These are phyloP conservation scores for Drosophila birchii DNA, from an alignment of 2,888 invertebrate species.

Conservation along the genomic window DNA sequence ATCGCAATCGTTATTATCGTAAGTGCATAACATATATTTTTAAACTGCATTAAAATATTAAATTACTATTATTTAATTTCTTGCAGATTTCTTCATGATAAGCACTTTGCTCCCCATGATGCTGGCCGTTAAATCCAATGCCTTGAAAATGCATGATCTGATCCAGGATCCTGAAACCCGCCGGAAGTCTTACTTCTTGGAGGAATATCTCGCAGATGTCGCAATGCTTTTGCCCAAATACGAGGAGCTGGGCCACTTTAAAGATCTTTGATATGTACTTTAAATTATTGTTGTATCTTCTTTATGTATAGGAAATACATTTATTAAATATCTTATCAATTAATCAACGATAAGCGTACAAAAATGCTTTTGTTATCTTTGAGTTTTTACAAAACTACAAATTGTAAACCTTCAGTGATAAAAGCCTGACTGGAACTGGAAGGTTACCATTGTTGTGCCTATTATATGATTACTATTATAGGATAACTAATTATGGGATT, in stretches of 20 bases:
- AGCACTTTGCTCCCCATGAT: slow-evolving; percentile 42
- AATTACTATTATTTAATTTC: too few relatives aligned
- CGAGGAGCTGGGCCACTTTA: slow-evolving; percentile 41
- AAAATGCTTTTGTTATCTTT: not conserved
- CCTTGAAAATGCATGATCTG: slow-evolving; percentile 1
- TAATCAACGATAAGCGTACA: not conserved
- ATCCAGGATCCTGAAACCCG: slow-evolving; percentile 31
- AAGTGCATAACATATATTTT: not conserved
- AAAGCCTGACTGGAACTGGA: too few relatives aligned
- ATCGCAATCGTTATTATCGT: slow-evolving; percentile 58
- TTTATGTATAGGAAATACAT: not conserved
- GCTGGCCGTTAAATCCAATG: slow-evolving; percentile 14
- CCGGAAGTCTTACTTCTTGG: slow-evolving; percentile 14
- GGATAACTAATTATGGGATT: too few relatives aligned
- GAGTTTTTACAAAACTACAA: not conserved
- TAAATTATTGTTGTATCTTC: not conserved
- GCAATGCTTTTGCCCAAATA: slow-evolving; percentile 31
- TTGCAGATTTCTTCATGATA: slow-evolving; percentile 38
- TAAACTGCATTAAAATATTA: too few relatives aligned
- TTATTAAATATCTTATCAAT: not conserved
- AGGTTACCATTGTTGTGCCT: too few relatives aligned
- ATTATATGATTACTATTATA: too few relatives aligned
- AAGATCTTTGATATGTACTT: not conserved
- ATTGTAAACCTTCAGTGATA: not conserved
- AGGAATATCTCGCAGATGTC: slow-evolving; percentile 38